Evolutionary conservation across 1,140 invertebrate genomes (phyloP), one percentile per base, ranked within the genome.

Genomic region (Macrobrachium rosenbergii): DNA sequence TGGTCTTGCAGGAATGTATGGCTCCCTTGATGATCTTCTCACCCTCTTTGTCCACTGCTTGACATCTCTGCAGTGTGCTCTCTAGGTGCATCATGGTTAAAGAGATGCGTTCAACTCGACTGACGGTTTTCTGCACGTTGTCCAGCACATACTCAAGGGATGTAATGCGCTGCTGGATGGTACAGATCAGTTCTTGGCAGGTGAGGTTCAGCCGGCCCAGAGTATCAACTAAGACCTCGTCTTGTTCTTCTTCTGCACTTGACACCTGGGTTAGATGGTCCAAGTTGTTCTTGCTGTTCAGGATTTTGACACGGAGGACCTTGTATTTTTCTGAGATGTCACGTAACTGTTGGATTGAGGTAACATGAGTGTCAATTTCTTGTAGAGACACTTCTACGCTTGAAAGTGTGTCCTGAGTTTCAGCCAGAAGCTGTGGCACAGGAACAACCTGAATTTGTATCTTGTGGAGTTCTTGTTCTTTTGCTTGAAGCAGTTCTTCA

Each of bases 401-500:
- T 8, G 87, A 81, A 21, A 90, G 83, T 45, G 87, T 87, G 23
- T 90, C 87, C 73, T 88, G 87, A 58, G 89, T 90, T 58, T 90
- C 89, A 16, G 76, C 45, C 67, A 90, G 84, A 19, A 90, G 76
- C 78, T 90, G 89, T 21, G 88, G 85, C 0, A 84, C 79, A 21
- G 90, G 88, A 73, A 90, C 89, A 16, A 84, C 82, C 59, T 88
- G 79, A 63, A 89, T 89, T 60, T 84, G 88, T 23, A 90, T 81
- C 58, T 73, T 45, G 52, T 90, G 83, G 19, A 89, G 81, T 85
- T 89, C 86, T 23, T 88, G 82, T 64, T 90, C 90, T 58, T 89
- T 88, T n/a, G 72, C 69, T 7, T 88, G 77, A 37, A 88, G 83
- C 5, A 89, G 82, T 17, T 90, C 86, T 59, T 90, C 93, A 0